Evolutionary conservation across 2,888 invertebrate genomes (phyloP).

Genomic region (Gerosis bhagava): DNA sequence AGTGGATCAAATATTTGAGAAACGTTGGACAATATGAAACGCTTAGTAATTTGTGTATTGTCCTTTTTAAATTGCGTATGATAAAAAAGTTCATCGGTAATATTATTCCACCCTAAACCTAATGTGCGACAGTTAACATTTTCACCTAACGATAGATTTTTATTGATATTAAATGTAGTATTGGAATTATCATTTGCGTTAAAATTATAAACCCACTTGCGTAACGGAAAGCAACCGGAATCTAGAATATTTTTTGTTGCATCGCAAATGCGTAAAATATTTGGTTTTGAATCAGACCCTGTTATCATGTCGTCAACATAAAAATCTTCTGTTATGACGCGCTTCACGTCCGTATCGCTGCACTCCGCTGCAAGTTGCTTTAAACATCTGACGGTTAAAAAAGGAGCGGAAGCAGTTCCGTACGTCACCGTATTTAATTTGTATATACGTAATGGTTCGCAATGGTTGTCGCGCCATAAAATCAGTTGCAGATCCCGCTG

Average conservation of each 20-base stretch:
- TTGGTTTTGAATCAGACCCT: constrained; percentile 16
- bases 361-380: constrained; percentile 31
- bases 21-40: constrained; percentile 32
- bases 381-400: constrained; percentile 30
- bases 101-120: constrained; percentile 34
- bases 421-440: constrained; percentile 34
- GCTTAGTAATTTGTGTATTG: constrained; percentile 26
- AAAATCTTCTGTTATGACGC: constrained; percentile 30
- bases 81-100: constrained; percentile 29
- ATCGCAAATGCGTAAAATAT: constrained; percentile 24
- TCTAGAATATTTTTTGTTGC: constrained; percentile 12
- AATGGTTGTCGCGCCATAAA: constrained; percentile 40
- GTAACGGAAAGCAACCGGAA: constrained; percentile 27
- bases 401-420: constrained; percentile 31
- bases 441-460: constrained; percentile 20
- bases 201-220: too few relatives aligned
- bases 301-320: constrained; percentile 31
- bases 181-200: constrained; percentile 25
- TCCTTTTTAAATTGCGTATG: constrained; percentile 18
- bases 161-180: background rate
- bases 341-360: constrained; percentile 4
- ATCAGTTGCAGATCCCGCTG: constrained; percentile 46
- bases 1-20: constrained; percentile 33
- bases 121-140: constrained; percentile 35
- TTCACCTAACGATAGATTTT: constrained; percentile 32